Evolutionary conservation across 2,113 vertebrate species (phyloP).

Genomic region (Mionectes macconnelli): DNA sequence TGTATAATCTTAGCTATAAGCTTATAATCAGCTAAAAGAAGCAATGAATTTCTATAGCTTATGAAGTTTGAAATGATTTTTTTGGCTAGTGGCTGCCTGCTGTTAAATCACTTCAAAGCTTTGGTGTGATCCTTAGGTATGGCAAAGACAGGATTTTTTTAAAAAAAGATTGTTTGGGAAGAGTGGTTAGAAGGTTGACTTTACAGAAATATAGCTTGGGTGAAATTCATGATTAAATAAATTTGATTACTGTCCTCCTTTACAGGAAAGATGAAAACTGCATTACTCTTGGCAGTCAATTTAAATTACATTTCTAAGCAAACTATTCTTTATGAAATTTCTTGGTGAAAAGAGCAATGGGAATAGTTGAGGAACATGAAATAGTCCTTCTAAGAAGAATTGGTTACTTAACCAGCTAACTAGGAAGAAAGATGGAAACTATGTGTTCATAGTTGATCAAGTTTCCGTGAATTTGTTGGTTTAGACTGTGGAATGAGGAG

Average conservation of each 20-base stretch:
- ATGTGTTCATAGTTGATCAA: neutral
- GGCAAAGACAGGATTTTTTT: neutral
- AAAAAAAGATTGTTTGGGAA: neutral
- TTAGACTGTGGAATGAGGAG: neutral
- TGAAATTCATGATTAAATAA: neutral
- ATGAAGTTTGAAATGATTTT: neutral
- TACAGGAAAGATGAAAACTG: neutral
- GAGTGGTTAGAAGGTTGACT: neutral
- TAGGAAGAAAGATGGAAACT: neutral
- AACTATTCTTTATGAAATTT: neutral
- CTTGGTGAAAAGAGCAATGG: neutral
- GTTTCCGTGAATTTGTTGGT: neutral
- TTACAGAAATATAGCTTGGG: neutral
- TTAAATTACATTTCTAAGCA: neutral
- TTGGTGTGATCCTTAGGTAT: neutral
- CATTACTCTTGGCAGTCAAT: neutral
- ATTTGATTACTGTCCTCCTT: neutral
- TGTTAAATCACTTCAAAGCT: constrained; percentile 3
- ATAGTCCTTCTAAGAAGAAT: neutral
- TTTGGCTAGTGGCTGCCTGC: neutral
- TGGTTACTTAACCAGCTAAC: neutral
- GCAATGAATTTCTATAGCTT: neutral
- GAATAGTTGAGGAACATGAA: neutral
- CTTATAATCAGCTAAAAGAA: neutral
- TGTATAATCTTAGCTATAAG: neutral